Evolutionary conservation across 2,888 invertebrate genomes (phyloP).

Genomic region (Shargacucullia verbasci): DNA sequence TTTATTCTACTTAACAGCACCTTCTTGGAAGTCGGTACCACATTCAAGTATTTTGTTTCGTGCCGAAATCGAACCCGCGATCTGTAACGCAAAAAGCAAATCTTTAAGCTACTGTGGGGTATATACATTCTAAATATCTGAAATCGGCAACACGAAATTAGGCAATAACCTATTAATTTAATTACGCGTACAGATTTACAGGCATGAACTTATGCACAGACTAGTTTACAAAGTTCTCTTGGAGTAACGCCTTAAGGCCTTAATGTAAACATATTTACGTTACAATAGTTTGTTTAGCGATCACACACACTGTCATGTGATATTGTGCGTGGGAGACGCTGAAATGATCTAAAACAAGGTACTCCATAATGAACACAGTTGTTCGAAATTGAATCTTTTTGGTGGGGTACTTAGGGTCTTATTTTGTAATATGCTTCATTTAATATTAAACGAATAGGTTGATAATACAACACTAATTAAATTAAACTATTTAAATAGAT

Average conservation of each 20-base stretch:
- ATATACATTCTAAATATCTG: slow-evolving; percentile 5
- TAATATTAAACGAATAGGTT: no score
- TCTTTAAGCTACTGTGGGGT: no score
- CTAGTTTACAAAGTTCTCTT: slow-evolving; percentile 28
- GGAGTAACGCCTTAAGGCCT: slow-evolving; percentile 20
- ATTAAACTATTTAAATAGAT: no score
- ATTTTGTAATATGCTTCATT: background rate
- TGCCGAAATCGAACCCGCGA: no score
- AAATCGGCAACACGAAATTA: background rate
- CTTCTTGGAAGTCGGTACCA: no score
- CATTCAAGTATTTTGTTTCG: no score
- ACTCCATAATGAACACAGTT: slow-evolving; percentile 13
- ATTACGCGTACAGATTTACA: slow-evolving; percentile 8
- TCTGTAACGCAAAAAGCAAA: no score
- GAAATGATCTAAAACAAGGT: slow-evolving; percentile 30
- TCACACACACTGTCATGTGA: slow-evolving; percentile 32
- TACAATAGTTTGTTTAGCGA: slow-evolving; percentile 31
- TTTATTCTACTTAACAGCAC: no score
- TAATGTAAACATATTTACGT: slow-evolving; percentile 38
- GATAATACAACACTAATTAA: no score
- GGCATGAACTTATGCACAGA: slow-evolving; percentile 11
- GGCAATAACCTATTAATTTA: slow-evolving; percentile 4
- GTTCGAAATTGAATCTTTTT: slow-evolving; percentile 8
- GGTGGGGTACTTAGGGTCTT: no score
- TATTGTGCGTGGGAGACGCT: slow-evolving; percentile 20